Percentiles rank a stretch among this genome's conserved stretches.
Evolutionary conservation across 2,797 vertebrate genomes (phyloP).

Genomic region (Pteropus rufus): DNA sequence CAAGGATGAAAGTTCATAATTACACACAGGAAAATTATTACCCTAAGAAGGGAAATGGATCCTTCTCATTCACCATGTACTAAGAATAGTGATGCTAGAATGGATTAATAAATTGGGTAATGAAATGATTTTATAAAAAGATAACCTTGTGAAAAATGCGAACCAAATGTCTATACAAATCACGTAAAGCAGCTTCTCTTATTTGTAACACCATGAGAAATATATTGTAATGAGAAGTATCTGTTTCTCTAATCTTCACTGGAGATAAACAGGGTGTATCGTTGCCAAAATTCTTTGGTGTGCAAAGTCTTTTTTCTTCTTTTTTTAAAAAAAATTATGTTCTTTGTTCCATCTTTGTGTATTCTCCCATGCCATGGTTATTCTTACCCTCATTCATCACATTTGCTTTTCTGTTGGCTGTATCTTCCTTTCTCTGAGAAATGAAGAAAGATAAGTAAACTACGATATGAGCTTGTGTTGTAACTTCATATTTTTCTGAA

Average conservation of each 20-base stretch:
- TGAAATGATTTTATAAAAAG: not conserved
- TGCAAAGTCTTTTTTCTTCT: not conserved
- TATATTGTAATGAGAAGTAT: not conserved
- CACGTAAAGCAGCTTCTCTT: fast-evolving
- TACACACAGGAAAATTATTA: fast-evolving
- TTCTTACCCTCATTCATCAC: not conserved
- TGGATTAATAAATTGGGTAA: not conserved
- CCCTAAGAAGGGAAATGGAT: not conserved
- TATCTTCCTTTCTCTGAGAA: not conserved
- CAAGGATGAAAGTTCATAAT: not conserved
- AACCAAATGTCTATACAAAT: not conserved
- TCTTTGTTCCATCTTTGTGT: fast-evolving
- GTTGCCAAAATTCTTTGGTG: not conserved
- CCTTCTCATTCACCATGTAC: not conserved
- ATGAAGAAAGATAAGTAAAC: not conserved
- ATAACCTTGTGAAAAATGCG: not conserved
- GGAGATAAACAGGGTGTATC: not conserved
- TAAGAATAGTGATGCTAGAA: not conserved
- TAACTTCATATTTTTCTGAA: not conserved
- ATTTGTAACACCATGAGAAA: not conserved
- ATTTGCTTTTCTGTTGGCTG: not conserved
- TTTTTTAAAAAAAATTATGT: not conserved
- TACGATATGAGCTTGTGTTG: not conserved
- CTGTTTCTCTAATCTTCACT: not conserved
- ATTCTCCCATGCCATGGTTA: fast-evolving